phyloP scores from a whole-genome alignment of 2,113 vertebrate species.

The Scalopus aquaticus region DNA sequence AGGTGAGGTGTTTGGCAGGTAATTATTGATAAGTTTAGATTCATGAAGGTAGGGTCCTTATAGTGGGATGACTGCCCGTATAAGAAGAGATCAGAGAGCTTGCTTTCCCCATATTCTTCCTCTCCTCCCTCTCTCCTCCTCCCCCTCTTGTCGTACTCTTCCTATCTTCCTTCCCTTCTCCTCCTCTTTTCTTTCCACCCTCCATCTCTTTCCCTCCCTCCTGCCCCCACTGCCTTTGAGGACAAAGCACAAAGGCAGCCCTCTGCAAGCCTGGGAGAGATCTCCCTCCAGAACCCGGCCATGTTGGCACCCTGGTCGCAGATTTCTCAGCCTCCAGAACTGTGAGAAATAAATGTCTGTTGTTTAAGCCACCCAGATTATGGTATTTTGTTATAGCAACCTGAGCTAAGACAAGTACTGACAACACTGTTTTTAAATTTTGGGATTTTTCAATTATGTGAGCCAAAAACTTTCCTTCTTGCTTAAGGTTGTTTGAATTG shows the following conservation, averaged over 20 bases:
- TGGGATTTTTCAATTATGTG: not conserved
- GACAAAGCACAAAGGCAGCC: not conserved
- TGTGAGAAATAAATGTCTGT: not conserved
- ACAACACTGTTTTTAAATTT: not conserved
- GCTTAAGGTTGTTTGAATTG: conserved; percentile 7
- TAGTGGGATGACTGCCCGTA: not conserved
- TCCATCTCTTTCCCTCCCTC: not conserved
- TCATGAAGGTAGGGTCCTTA: not conserved
- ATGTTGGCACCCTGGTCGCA: not conserved
- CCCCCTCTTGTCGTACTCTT: no score
- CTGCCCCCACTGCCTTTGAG: not conserved
- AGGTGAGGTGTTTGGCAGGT: not conserved
- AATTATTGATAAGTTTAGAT: not conserved
- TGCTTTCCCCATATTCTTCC: not conserved
- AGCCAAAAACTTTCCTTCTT: not conserved
- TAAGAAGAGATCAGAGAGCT: not conserved
- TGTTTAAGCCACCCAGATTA: not conserved
- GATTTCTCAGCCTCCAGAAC: not conserved
- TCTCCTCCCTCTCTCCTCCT: not conserved
- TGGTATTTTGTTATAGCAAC: not conserved
- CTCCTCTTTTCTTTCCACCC: not conserved
- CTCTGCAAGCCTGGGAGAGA: not conserved
- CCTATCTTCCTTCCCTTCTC: rapidly evolving
- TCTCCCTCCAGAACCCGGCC: not conserved
- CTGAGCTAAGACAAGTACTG: not conserved